These are phyloP conservation scores for Platanista minor DNA, from an alignment of 2,113 vertebrate genomes.

Conservation along the genomic window DNA sequence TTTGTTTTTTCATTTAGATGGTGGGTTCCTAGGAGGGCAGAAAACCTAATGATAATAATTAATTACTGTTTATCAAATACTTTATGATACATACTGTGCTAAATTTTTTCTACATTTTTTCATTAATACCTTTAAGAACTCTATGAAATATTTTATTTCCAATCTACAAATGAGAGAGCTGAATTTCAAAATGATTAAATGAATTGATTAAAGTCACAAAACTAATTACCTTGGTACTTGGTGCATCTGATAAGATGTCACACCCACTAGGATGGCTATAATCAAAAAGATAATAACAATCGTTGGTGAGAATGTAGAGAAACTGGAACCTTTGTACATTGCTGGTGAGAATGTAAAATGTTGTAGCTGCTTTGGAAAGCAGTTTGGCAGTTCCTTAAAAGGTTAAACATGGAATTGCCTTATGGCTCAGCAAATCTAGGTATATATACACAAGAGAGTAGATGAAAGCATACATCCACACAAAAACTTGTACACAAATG, in stretches of 20 bases:
- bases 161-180: not conserved
- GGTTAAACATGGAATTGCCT: not conserved
- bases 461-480: not conserved
- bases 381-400: not conserved
- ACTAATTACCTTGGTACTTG: constrained; percentile 8
- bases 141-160: not conserved
- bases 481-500: not conserved
- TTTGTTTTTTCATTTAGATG: constrained; percentile 17
- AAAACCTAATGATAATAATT: constrained; percentile 6
- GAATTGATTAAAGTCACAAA: constrained; percentile 32
- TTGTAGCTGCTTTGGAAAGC: not conserved
- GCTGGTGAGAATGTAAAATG: not conserved
- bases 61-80: not conserved
- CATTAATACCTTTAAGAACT: not conserved
- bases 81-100: not conserved
- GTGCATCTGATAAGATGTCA: not conserved
- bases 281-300: not conserved
- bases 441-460: not conserved
- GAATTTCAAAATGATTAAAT: constrained; percentile 30
- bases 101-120: constrained; percentile 1
- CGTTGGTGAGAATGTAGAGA: not conserved
- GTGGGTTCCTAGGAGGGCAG: not conserved
- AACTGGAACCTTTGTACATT: not conserved
- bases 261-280: not conserved
- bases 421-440: not conserved